Percentiles rank a stretch among this genome's conserved stretches.
Conservation (phyloP, 2,113 vertebrate genomes). For the Cinclus cinclus region DNA sequence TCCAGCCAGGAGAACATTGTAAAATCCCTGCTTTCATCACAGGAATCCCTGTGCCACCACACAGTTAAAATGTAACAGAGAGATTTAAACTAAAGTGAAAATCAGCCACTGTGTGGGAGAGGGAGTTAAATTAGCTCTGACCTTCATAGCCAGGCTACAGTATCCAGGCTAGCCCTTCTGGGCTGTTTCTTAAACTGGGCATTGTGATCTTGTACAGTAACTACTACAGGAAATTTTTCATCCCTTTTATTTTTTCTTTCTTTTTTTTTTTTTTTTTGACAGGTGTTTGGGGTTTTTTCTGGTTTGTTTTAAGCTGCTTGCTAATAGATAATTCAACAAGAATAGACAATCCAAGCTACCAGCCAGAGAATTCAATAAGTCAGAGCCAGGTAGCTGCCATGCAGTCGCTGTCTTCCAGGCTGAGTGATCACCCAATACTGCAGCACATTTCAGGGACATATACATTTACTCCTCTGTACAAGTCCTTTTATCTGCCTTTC, state of each 20-base stretch:
- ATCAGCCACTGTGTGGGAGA: background rate
- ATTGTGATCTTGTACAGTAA: background rate
- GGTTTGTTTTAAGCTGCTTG: background rate
- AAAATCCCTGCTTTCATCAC: background rate
- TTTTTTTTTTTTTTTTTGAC: background rate
- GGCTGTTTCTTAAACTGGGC: background rate
- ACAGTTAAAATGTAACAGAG: background rate
- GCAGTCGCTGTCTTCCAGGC: background rate
- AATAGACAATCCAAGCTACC: background rate
- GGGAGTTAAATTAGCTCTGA: background rate
- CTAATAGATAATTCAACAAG: conserved; percentile 9
- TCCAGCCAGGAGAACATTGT: background rate
- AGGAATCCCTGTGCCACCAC: background rate
- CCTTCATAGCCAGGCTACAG: background rate
- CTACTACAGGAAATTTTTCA: background rate
- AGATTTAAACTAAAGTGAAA: background rate
- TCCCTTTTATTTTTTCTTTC: background rate
- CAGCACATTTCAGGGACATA: background rate
- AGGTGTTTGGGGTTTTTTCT: background rate
- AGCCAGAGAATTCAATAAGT: conserved; percentile 33
- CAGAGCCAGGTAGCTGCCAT: background rate
- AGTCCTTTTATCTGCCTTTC: conserved; percentile 16
- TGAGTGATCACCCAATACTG: conserved; percentile 2
- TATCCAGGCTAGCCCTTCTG: background rate
- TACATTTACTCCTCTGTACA: background rate